phyloP scores from a whole-genome alignment of 2,113 vertebrate species.

The Loxodonta africana region DNA sequence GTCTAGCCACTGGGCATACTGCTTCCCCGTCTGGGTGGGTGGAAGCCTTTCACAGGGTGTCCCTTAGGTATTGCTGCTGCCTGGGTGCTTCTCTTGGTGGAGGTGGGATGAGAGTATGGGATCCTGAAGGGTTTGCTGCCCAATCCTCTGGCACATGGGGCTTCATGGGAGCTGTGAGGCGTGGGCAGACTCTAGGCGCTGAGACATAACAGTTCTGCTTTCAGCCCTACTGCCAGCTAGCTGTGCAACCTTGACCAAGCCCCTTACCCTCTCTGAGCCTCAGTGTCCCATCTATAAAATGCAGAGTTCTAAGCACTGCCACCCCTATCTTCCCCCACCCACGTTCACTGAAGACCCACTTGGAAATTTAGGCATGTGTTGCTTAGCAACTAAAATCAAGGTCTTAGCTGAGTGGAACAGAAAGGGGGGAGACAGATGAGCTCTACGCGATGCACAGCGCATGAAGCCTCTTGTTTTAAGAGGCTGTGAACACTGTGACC shows the following conservation, averaged over 20 bases:
- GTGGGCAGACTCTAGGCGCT: background rate
- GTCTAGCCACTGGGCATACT: background rate
- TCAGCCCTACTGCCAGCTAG: background rate
- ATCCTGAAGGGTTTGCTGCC: background rate
- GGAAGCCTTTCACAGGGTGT: background rate
- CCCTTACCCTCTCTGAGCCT: background rate
- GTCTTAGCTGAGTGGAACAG: slow-evolving; percentile 47
- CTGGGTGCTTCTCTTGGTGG: background rate
- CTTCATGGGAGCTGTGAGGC: background rate
- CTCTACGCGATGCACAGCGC: background rate
- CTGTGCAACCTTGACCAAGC: background rate
- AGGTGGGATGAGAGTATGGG: background rate
- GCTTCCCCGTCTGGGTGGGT: background rate
- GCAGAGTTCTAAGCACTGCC: background rate
- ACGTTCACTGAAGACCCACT: slow-evolving; percentile 66
- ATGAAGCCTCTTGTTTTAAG: background rate
- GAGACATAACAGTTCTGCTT: background rate
- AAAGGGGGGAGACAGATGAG: background rate
- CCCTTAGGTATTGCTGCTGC: background rate
- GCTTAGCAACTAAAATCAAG: slow-evolving; percentile 78
- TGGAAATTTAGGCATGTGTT: slow-evolving; percentile 64
- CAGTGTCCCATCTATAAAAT: background rate
- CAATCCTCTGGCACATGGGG: background rate
- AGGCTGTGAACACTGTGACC: background rate
- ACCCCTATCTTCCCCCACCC: no score